Percentiles rank a stretch among this genome's conserved stretches.
These are phyloP conservation scores for Amphipyra berbera DNA, from an alignment of 2,888 invertebrate genomes.

Conservation along the genomic window DNA sequence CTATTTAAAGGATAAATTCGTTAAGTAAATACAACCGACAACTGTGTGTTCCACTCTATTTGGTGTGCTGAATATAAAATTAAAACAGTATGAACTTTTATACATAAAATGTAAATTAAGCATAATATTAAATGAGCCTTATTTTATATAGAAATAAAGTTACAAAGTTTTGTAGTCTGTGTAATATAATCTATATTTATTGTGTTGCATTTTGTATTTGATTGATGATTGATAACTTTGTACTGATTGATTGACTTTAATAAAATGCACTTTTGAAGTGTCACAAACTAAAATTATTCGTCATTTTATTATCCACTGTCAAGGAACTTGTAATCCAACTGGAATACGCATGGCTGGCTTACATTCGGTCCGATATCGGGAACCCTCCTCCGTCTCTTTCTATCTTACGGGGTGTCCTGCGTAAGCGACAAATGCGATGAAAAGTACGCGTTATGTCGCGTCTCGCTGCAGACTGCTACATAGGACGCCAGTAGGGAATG, in stretches of 20 bases:
- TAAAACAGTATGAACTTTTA: slow-evolving; percentile 13
- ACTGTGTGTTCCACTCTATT: slow-evolving; percentile 40
- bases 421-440: no score
- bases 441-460: no score
- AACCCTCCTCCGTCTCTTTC: no score
- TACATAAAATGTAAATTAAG: slow-evolving; percentile 37
- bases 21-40: background rate
- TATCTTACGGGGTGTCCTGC: no score
- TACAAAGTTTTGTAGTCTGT: slow-evolving; percentile 65
- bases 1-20: no score
- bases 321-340: no score
- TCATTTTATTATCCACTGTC: slow-evolving; percentile 17
- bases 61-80: slow-evolving; percentile 20
- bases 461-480: no score
- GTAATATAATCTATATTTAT: slow-evolving; percentile 77
- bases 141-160: slow-evolving; percentile 57
- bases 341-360: no score
- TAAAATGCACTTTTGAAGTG: slow-evolving; percentile 87
- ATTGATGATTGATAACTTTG: slow-evolving; percentile 73
- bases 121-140: slow-evolving; percentile 45
- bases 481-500: no score
- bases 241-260: slow-evolving; percentile 81
- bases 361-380: no score
- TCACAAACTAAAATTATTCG: slow-evolving; percentile 68
- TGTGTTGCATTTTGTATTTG: slow-evolving; percentile 68